Percentiles rank a stretch among this genome's conserved stretches.
Conservation (phyloP, 2,888 invertebrate species). For the Ormyrus rosae region DNA sequence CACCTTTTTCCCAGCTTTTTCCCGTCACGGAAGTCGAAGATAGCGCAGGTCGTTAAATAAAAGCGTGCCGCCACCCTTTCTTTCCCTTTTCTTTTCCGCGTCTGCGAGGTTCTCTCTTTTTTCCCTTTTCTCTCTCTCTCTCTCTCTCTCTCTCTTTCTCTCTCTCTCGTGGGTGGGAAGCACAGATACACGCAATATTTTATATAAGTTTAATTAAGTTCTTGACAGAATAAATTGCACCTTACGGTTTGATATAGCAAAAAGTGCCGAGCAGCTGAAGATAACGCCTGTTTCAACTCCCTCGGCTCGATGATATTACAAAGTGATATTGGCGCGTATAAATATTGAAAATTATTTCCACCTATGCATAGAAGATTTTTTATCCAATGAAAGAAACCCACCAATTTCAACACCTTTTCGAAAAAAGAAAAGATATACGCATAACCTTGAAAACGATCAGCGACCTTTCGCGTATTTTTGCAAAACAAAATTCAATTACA, state of each 20-base stretch:
- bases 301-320: background rate
- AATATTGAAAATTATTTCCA: too few relatives aligned
- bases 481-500: too few relatives aligned
- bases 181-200: constrained; percentile 20
- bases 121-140: too few relatives aligned
- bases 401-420: background rate
- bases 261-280: background rate
- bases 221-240: constrained; percentile 36
- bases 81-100: background rate
- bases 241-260: constrained; percentile 14
- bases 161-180: too few relatives aligned
- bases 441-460: too few relatives aligned
- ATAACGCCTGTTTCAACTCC: too few relatives aligned
- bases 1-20: constrained; percentile 4
- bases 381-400: background rate
- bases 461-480: too few relatives aligned
- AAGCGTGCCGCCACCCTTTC: constrained; percentile 5
- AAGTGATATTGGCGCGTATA: constrained; percentile 9
- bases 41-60: constrained; percentile 42
- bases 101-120: background rate
- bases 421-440: background rate
- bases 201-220: constrained; percentile 51
- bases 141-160: too few relatives aligned
- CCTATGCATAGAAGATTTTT: too few relatives aligned
- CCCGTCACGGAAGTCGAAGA: constrained; percentile 19